Evolutionary conservation across 2,888 invertebrate species (phyloP).

Genomic region (Nomada goodeniana): DNA sequence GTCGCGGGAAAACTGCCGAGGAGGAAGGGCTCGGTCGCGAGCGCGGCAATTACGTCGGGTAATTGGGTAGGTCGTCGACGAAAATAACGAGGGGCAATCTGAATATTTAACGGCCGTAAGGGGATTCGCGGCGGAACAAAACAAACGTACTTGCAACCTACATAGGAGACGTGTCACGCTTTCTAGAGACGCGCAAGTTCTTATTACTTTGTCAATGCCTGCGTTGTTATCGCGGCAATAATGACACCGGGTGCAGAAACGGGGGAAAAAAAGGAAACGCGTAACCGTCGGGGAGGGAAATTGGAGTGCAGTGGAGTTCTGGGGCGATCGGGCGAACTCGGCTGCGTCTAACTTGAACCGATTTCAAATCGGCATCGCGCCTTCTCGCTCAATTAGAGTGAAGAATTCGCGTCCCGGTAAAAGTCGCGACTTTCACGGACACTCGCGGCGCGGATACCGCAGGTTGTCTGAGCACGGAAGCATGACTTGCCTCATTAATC

Average conservation of each 20-base stretch:
- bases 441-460: background rate
- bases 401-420: constrained; percentile 24
- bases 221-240: background rate
- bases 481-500: constrained; percentile 16
- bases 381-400: constrained; percentile 10
- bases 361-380: constrained; percentile 12
- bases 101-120: background rate
- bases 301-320: background rate
- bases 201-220: constrained; percentile 28
- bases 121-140: constrained; percentile 23
- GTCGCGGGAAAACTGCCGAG: constrained; percentile 40
- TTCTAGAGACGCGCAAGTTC: constrained; percentile 16
- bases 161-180: constrained; percentile 43
- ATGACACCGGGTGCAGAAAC: background rate
- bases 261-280: background rate
- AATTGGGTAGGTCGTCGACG: constrained; percentile 24
- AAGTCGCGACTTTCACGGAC: constrained; percentile 43
- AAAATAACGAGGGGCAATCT: background rate
- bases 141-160: constrained; percentile 44
- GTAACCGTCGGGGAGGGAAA: background rate
- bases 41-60: constrained; percentile 31
- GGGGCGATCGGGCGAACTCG: background rate
- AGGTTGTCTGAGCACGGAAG: background rate
- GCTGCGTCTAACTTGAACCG: constrained; percentile 21
- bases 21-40: constrained; percentile 10